phyloP scores from a whole-genome alignment of 2,113 vertebrate species.

The Acanthochromis polyacanthus region DNA sequence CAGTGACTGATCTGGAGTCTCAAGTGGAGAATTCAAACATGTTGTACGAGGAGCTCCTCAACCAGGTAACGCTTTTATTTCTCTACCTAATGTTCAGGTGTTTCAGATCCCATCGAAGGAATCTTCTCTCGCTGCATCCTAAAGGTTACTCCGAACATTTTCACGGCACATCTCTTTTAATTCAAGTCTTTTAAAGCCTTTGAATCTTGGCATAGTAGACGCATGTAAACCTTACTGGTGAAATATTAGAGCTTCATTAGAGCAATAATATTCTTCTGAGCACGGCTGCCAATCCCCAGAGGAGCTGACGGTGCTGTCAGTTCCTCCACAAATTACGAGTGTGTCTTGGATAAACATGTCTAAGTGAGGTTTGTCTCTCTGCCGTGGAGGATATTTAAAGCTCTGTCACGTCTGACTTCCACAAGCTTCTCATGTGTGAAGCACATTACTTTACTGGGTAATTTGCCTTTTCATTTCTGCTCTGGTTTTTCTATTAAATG shows the following conservation, averaged over 20 bases:
- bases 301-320: constrained; percentile 4
- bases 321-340: neutral
- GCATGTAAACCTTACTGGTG: constrained; percentile 22
- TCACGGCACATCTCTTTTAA: neutral
- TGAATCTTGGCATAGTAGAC: neutral
- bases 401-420: neutral
- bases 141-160: neutral
- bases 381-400: neutral
- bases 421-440: neutral
- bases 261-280: neutral
- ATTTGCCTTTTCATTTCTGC: no score
- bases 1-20: constrained; percentile 58
- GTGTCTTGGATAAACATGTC: neutral
- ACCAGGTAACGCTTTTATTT: constrained; percentile 55
- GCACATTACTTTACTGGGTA: no score
- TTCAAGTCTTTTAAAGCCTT: neutral
- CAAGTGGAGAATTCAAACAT: constrained; percentile 69
- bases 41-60: constrained; percentile 66
- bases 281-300: constrained; percentile 8
- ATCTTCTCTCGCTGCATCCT: neutral
- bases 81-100: neutral
- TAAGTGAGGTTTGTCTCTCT: neutral
- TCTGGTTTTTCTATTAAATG: constrained; percentile 1
- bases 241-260: constrained; percentile 2
- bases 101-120: neutral